phyloP scores from a whole-genome alignment of 2,888 invertebrate genomes.

The Drosophila leonis region DNA sequence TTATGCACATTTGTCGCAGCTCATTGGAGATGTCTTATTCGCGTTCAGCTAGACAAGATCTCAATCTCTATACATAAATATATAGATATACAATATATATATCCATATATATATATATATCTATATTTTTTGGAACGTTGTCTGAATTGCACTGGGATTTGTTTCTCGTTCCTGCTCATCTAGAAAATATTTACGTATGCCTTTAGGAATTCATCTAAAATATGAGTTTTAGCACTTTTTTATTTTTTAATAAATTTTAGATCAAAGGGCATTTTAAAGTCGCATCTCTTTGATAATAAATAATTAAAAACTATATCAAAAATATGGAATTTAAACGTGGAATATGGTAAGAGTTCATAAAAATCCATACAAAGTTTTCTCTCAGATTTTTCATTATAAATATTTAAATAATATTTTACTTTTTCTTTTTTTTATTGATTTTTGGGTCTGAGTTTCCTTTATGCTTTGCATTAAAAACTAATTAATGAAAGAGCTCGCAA shows the following conservation, averaged over 20 bases:
- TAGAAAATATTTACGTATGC: constrained; percentile 1
- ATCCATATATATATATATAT: neutral
- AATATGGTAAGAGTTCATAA: too few species aligned
- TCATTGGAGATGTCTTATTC: constrained; percentile 57
- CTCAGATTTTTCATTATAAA: neutral
- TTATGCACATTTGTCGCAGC: constrained; percentile 64
- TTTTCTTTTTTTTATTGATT: neutral
- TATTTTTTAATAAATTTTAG: neutral
- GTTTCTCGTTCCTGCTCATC: neutral
- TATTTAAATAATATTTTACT: neutral
- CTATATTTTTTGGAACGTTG: constrained; percentile 26
- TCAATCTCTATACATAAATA: neutral
- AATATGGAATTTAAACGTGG: neutral
- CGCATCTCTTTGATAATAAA: neutral
- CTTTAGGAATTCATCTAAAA: constrained; percentile 3
- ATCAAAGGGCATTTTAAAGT: constrained; percentile 17
- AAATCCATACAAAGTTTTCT: too few species aligned
- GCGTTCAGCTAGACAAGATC: constrained; percentile 5
- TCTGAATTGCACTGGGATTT: constrained; percentile 15
- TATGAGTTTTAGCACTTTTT: neutral
- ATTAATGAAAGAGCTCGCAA: neutral
- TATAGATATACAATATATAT: neutral
- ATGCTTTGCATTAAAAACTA: constrained; percentile 4
- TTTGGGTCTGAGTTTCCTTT: neutral
- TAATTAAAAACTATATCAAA: neutral